phyloP scores from a whole-genome alignment of 2,797 vertebrate species.

The Sebastes itinus region DNA sequence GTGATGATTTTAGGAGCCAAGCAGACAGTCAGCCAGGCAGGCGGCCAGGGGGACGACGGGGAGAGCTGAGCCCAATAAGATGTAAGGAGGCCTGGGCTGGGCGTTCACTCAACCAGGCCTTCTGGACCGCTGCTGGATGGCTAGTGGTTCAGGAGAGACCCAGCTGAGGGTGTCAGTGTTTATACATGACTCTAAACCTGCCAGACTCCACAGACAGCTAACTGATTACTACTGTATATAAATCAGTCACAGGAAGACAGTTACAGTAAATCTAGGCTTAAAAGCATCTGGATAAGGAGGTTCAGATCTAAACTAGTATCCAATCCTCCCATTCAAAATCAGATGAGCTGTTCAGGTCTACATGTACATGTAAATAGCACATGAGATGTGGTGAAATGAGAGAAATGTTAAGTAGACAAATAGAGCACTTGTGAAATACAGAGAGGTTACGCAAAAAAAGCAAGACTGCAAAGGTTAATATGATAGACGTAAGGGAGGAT shows the following conservation, averaged over 20 bases:
- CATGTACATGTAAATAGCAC: neutral
- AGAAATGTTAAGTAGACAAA: neutral
- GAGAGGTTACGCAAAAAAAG: neutral
- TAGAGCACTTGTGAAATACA: neutral
- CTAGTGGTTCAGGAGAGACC: slow-evolving; percentile 22
- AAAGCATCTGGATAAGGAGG: neutral
- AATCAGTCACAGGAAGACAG: slow-evolving; percentile 35
- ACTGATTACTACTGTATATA: slow-evolving; percentile 20
- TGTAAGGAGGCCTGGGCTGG: slow-evolving; percentile 41
- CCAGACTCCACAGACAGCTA: slow-evolving; percentile 23
- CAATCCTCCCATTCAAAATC: neutral
- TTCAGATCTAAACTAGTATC: neutral
- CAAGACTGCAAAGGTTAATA: neutral
- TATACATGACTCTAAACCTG: slow-evolving; percentile 26
- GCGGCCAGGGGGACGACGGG: slow-evolving; percentile 23
- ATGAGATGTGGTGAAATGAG: neutral
- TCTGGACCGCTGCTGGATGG: slow-evolving; percentile 34
- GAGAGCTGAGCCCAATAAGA: slow-evolving; percentile 35
- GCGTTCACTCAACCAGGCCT: slow-evolving; percentile 31
- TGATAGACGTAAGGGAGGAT: too few relatives aligned
- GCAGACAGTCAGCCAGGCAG: slow-evolving; percentile 48
- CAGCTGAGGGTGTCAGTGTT: slow-evolving; percentile 54
- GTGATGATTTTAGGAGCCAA: slow-evolving; percentile 73
- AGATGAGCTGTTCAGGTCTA: neutral
- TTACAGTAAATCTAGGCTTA: neutral